Base-by-base conservation (phyloP, 2,113 vertebrate species). In the Pardalotus punctatus region DNA sequence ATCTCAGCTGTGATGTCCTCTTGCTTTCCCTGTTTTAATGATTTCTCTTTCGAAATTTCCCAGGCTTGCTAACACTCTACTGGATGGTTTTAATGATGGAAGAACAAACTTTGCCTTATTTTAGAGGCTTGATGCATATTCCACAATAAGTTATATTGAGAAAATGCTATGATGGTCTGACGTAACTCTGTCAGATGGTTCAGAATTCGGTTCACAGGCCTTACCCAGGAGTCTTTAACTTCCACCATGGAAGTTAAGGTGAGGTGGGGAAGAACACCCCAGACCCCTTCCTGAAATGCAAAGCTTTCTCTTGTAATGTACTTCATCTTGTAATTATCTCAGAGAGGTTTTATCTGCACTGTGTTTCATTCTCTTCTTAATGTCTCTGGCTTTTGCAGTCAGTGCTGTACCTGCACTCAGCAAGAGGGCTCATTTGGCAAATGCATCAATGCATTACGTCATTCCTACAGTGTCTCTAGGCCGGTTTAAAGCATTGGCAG, bases 101-200 rank as follows among this genome's bases (percentile, higher is more conserved):
- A 78, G 22, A 81, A 3, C 3, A 56, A 74, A 31, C 40, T 81
- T 60, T 61, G 35, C 20, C 20, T 50, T 53, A 18, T 57, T 73
- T 89, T 53, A 62, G 64, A 28, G 31, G 4, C 58, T 69, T 58
- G 51, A 12, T 64, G 35, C 10, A 1, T 24, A 11, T 38, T 33
- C 51, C 1, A 1, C 35, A 13, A 0, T 14, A 24, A 35, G 2
- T 31, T 62, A 7, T 21, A 14, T 1, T 50, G 65, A 29, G 51
- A 85, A 11, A 9, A 13, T 24, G 24, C 53, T 56, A 23, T 0
- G 3, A 25, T 17, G 12, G 35, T 18, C 47, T 58, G 87, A 36
- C 0, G 0, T 43, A 25, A 11, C 1, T 28, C 47, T 33, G 17
- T 53, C 43, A 45, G 48, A 9, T 43, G 57, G 36, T 45, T 66